Percentiles rank a stretch among this genome's conserved stretches.
phyloP scores from a whole-genome alignment of 2,888 invertebrate genomes.

The Psylliodes chrysocephalus region DNA sequence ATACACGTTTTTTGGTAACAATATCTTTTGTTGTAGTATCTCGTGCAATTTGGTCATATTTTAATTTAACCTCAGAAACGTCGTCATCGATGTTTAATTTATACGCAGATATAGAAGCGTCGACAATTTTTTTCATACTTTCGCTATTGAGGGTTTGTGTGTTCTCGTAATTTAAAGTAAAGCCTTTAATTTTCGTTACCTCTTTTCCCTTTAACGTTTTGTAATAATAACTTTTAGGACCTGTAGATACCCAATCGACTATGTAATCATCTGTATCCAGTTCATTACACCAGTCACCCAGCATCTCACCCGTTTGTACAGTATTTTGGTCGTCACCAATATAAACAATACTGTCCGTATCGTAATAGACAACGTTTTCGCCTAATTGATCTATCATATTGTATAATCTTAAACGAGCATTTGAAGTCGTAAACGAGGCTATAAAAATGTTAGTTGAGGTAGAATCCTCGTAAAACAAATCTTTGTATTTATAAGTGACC shows the following conservation, averaged over 20 bases:
- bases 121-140: background rate
- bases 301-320: conserved; percentile 32
- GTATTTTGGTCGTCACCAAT: conserved; percentile 34
- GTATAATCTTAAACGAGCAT: conserved; percentile 34
- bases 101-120: background rate
- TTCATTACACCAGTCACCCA: conserved; percentile 36
- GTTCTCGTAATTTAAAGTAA: too few relatives aligned
- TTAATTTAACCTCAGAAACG: background rate
- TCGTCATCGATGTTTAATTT: too few relatives aligned
- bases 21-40: background rate
- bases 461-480: conserved; percentile 37
- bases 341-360: conserved; percentile 31
- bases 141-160: background rate
- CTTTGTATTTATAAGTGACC: conserved; percentile 36
- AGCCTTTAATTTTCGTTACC: conserved; percentile 28
- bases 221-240: conserved; percentile 32
- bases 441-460: conserved; percentile 38
- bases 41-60: background rate
- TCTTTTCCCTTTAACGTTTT: conserved; percentile 28
- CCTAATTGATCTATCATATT: conserved; percentile 32
- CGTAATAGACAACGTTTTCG: conserved; percentile 35
- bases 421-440: conserved; percentile 40
- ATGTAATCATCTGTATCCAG: conserved; percentile 33
- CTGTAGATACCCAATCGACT: conserved; percentile 35
- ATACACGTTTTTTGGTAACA: background rate